Conservation (phyloP, 2,113 vertebrate species). For the Pollachius pollachius region DNA sequence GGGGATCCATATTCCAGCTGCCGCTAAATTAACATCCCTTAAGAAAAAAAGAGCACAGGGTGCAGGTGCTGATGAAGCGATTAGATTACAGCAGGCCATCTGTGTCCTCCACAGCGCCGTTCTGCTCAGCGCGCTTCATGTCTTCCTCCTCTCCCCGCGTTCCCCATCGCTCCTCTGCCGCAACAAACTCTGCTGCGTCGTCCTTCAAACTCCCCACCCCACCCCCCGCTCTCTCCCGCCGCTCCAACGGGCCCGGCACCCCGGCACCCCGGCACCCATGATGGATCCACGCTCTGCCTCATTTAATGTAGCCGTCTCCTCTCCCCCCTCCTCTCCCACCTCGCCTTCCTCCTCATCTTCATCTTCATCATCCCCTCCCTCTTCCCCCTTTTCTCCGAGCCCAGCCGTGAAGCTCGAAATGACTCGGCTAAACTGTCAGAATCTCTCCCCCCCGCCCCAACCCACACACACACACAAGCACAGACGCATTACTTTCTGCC, state of each 20-base stretch:
- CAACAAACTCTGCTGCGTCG: not conserved
- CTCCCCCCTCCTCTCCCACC: conserved; percentile 17
- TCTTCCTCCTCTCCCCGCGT: conserved; percentile 24
- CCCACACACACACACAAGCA: too few species aligned
- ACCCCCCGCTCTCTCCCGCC: not conserved
- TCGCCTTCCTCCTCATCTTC: conserved; percentile 19
- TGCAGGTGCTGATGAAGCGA: too few species aligned
- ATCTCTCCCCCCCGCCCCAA: too few species aligned
- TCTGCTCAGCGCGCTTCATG: too few species aligned
- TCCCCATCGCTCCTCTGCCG: not conserved
- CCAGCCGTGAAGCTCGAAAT: too few species aligned
- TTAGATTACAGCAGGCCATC: too few species aligned
- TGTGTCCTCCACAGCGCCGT: too few species aligned
- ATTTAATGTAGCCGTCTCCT: conserved; percentile 25
- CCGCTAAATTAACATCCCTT: conserved; percentile 45
- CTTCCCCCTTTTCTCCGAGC: conserved; percentile 4
- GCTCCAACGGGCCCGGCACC: conserved; percentile 3
- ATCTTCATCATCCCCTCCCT: conserved; percentile 22
- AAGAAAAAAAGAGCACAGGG: conserved; percentile 24
- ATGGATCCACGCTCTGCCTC: conserved; percentile 31
- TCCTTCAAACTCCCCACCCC: not conserved
- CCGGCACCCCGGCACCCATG: conserved; percentile 12
- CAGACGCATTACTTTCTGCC: too few species aligned
- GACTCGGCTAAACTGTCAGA: too few species aligned
- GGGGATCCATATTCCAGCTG: conserved; percentile 39